Percentiles rank a stretch among this genome's conserved stretches.
phyloP scores from a whole-genome alignment of 2,797 vertebrate species.

The Anguilla pacifica region DNA sequence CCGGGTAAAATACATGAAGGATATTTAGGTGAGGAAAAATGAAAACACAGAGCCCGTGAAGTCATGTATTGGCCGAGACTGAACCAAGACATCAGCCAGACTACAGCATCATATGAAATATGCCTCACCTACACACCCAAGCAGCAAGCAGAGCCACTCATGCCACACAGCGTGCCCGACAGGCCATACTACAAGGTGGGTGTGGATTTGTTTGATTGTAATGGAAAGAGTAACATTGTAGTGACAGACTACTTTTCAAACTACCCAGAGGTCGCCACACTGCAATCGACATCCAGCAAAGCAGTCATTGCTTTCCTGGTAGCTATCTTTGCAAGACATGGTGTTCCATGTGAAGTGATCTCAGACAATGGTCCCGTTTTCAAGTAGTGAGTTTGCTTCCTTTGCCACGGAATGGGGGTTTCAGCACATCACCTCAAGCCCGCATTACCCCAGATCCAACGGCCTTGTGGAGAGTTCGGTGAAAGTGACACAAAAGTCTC shows the following conservation, averaged over 20 bases:
- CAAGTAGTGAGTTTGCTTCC: conserved; percentile 25
- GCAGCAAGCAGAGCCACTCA: not conserved
- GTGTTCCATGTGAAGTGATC: conserved; percentile 27
- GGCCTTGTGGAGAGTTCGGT: conserved; percentile 21
- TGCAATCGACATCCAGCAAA: not conserved
- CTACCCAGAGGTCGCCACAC: no score
- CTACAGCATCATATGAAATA: conserved; percentile 24
- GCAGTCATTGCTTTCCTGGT: conserved; percentile 33
- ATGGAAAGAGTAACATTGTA: no score
- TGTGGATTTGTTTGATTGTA: no score
- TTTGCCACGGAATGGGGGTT: conserved; percentile 42
- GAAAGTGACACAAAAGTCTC: conserved; percentile 29
- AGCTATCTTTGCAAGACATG: conserved; percentile 32
- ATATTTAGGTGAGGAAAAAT: conserved; percentile 30
- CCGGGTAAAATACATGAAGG: conserved; percentile 34
- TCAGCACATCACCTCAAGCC: conserved; percentile 32
- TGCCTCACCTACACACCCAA: conserved; percentile 26
- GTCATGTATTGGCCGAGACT: conserved; percentile 34
- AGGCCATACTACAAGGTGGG: no score
- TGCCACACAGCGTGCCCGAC: no score
- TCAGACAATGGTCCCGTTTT: conserved; percentile 37
- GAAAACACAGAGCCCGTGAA: conserved; percentile 23
- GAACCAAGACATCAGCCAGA: conserved; percentile 35
- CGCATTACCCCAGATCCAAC: conserved; percentile 37
- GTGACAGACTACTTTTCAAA: no score